A percentile compares a stretch with the other conserved stretches of the same genome.
These are phyloP conservation scores for Lordiphosa andalusiaca DNA, from an alignment of 2,888 invertebrate genomes.

Conservation along the genomic window DNA sequence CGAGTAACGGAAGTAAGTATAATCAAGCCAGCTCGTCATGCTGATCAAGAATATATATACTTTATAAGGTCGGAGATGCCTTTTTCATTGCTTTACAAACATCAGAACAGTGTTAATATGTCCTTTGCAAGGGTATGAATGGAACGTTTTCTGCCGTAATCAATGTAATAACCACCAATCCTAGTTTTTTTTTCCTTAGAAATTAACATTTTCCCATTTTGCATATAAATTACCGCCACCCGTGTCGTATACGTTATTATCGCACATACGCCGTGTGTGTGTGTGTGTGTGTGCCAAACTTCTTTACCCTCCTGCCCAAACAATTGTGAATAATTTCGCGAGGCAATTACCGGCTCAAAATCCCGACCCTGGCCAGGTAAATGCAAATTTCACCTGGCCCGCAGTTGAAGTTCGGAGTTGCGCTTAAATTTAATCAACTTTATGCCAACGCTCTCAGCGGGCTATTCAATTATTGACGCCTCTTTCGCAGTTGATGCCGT, in stretches of 20 bases:
- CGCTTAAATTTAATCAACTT: conserved; percentile 64
- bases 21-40: no score
- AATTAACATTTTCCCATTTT: no score
- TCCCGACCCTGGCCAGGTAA: conserved; percentile 46
- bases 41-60: no score
- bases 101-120: no score
- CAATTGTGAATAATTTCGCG: conserved; percentile 46
- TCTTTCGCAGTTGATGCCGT: conserved; percentile 25
- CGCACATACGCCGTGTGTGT: conserved; percentile 22
- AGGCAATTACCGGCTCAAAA: conserved; percentile 49
- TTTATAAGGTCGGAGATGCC: no score
- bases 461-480: conserved; percentile 68
- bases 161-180: no score
- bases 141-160: no score
- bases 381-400: conserved; percentile 29
- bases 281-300: conserved; percentile 22
- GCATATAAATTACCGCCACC: neutral
- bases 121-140: no score
- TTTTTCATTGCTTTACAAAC: no score
- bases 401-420: conserved; percentile 5
- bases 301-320: conserved; percentile 4
- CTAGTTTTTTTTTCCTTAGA: no score
- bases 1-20: no score
- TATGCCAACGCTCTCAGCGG: conserved; percentile 36
- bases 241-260: conserved; percentile 27